Conservation (phyloP, 2,113 vertebrate species). For the Pteruthius melanotis region DNA sequence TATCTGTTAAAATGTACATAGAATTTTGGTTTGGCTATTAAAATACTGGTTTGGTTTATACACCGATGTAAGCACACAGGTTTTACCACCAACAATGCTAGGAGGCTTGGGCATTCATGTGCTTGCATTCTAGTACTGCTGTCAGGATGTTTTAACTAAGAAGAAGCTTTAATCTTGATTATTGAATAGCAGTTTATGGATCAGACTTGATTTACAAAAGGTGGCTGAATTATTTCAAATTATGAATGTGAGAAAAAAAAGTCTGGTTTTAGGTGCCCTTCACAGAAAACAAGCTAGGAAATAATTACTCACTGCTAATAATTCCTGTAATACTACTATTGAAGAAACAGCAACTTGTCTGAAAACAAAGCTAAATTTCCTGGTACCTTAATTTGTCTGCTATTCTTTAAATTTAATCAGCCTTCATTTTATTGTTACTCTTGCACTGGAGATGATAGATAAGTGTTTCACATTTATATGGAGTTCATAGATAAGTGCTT, state of each 20-base stretch:
- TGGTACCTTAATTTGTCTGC: neutral
- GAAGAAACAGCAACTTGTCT: neutral
- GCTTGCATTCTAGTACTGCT: neutral
- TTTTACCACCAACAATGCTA: neutral
- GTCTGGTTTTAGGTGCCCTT: neutral
- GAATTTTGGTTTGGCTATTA: neutral
- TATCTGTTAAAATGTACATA: neutral
- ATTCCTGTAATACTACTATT: neutral
- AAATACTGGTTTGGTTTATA: neutral
- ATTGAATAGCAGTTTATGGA: neutral
- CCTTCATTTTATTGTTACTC: neutral
- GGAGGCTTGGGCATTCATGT: neutral
- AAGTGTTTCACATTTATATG: neutral
- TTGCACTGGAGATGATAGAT: neutral
- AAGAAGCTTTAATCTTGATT: neutral
- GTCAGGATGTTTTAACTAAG: neutral
- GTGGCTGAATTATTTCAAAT: neutral
- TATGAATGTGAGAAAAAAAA: neutral
- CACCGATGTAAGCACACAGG: accelerated
- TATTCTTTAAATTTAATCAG: neutral
- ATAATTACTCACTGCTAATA: neutral
- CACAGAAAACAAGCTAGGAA: neutral
- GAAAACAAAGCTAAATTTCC: neutral
- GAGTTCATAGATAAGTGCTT: neutral
- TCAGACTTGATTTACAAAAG: neutral